Conservation (phyloP, 1,140 invertebrate species). For the Sitobion miscanthi region DNA sequence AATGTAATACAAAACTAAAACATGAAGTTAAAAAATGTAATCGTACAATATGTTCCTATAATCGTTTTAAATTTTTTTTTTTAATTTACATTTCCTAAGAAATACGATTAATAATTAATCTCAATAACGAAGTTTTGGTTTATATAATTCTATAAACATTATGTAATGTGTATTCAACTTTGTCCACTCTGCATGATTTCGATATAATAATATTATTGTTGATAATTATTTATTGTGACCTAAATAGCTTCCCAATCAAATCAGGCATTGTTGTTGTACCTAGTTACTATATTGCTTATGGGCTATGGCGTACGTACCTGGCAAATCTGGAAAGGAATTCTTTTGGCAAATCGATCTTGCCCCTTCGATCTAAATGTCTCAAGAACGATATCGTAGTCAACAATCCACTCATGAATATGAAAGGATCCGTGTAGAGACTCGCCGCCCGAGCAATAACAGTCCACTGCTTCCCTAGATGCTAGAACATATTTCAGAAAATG, state of each 20-base stretch:
- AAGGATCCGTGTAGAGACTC: constrained; percentile 78
- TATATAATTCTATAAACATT: too few species aligned
- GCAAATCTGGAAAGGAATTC: constrained; percentile 60
- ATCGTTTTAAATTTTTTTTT: too few species aligned
- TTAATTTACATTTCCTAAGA: too few species aligned
- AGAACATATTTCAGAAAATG: constrained; percentile 28
- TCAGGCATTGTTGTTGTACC: not conserved
- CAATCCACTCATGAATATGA: constrained; percentile 77
- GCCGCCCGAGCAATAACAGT: constrained; percentile 75
- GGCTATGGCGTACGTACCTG: constrained; percentile 56
- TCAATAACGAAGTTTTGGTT: too few species aligned
- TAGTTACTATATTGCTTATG: not conserved
- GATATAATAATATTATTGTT: too few species aligned
- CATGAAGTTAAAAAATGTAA: too few species aligned
- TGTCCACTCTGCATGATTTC: too few species aligned
- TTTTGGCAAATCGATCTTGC: constrained; percentile 58
- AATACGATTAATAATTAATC: too few species aligned
- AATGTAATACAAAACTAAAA: too few species aligned
- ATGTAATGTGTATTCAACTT: too few species aligned
- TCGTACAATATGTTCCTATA: too few species aligned
- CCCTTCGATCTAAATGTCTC: constrained; percentile 61
- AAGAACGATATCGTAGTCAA: constrained; percentile 72
- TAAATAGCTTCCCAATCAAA: not conserved
- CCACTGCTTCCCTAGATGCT: constrained; percentile 74
- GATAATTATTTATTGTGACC: too few species aligned